Base-by-base conservation (phyloP, 2,797 vertebrate genomes). In the Sylvia borin region DNA sequence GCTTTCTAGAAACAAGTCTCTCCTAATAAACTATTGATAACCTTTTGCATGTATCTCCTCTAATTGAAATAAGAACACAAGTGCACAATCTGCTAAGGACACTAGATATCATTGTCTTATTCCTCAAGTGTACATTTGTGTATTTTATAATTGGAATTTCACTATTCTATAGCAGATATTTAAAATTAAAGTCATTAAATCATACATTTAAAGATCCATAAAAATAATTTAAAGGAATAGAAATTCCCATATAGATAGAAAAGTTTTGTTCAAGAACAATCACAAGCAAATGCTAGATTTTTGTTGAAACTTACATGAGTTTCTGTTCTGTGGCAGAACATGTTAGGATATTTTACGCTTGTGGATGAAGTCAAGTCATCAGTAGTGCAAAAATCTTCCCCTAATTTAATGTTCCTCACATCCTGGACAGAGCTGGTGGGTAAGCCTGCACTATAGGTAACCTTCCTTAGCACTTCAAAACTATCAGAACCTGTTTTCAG, bases 41-140 rank as follows among this genome's bases (percentile, higher is more conserved):
- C 20, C 15, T 80, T 5, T 74, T 3, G 0, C 1, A 0, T 16
- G 5, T 53, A 12, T 64, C 11, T 64, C 32, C 1, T 4, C 11
- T 26, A 29, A 32, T 7, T 48, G 43, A 43, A 51, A 17, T 61
- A 62, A 79, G 57, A 90, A 42, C 21, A 53, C 5, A 24, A 20
- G 10, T 70, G 31, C 45, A 47, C 7, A 13, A 2, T 40, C 9
- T 43, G 5, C 36, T 73, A 21, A 48, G 48, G 27, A 71, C 17
- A 7, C 14, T 81, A n/a, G 45, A 32, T 70, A 58, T 84, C 9
- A 15, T 15, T 5, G 32, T 85, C 55, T 73, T 38, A 57, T 31
- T 92, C 74, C 31, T 65, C 40, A 70, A 34, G 26, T 72, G 53
- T 60, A 74, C 16, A 20, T 55, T 51, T 64, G 10, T 68, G 2